Conservation (phyloP, 2,797 vertebrate species). For the Arnoldichthys spilopterus region DNA sequence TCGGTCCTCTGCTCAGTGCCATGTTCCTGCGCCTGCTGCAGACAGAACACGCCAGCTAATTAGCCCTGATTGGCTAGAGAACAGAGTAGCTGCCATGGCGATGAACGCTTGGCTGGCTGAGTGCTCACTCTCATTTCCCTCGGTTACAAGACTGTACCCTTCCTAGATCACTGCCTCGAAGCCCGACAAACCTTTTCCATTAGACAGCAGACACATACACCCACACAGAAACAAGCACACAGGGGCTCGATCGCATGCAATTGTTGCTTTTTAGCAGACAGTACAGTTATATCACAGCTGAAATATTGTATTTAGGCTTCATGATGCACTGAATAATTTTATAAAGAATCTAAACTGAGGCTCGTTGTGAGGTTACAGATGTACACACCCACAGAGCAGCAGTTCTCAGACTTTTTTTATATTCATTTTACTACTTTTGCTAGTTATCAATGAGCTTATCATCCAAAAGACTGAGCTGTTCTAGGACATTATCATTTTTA, state of each 20-base stretch:
- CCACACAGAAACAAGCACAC: neutral
- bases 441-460: no score
- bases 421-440: no score
- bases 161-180: slow-evolving; percentile 40
- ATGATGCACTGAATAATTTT: neutral
- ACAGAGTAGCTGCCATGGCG: slow-evolving; percentile 44
- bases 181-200: slow-evolving; percentile 58
- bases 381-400: no score
- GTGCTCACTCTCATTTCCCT: slow-evolving; percentile 47
- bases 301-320: slow-evolving; percentile 2
- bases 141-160: slow-evolving; percentile 42
- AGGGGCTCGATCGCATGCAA: neutral
- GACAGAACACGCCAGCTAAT: slow-evolving; percentile 51
- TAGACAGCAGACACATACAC: slow-evolving; percentile 33
- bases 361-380: no score
- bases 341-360: neutral
- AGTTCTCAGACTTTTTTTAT: no score
- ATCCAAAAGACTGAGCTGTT: no score
- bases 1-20: slow-evolving; percentile 15
- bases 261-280: neutral
- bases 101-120: slow-evolving; percentile 57
- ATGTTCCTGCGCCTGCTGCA: slow-evolving; percentile 43
- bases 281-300: slow-evolving; percentile 7
- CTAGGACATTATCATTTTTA: no score
- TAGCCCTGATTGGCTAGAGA: slow-evolving; percentile 57